These are phyloP conservation scores for Ichneumon xanthorius DNA, from an alignment of 2,888 invertebrate genomes.

Conservation along the genomic window DNA sequence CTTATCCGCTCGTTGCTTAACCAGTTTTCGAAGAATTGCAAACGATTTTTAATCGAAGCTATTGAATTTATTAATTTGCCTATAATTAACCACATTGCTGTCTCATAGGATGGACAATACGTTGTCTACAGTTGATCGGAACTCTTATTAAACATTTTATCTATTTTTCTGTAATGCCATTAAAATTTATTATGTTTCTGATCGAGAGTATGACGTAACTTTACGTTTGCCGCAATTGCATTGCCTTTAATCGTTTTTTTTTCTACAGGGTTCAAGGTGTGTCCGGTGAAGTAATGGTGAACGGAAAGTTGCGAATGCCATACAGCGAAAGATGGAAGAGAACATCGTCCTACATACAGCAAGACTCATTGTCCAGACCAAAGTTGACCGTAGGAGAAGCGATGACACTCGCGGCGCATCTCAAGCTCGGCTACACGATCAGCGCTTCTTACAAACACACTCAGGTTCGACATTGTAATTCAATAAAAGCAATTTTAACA, in stretches of 20 bases:
- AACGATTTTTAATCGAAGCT: background rate
- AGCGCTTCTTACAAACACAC: conserved; percentile 89
- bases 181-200: background rate
- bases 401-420: conserved; percentile 93
- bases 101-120: background rate
- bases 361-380: conserved; percentile 91
- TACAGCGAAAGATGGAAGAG: conserved; percentile 90
- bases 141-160: background rate
- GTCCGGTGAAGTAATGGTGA: conserved; percentile 90
- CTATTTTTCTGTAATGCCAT: background rate
- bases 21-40: background rate
- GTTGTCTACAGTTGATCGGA: background rate
- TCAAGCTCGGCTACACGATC: conserved; percentile 91
- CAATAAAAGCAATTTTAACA: background rate
- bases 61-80: background rate
- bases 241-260: background rate
- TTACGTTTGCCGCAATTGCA: background rate
- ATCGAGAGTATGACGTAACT: background rate
- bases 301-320: conserved; percentile 87
- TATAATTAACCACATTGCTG: background rate
- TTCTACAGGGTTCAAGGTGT: conserved; percentile 89
- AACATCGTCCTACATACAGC: conserved; percentile 94
- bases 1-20: background rate
- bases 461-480: conserved; percentile 86
- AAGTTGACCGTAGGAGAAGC: conserved; percentile 93